These are phyloP conservation scores for Tiliacea citrago DNA, from an alignment of 2,888 invertebrate genomes.

Conservation along the genomic window DNA sequence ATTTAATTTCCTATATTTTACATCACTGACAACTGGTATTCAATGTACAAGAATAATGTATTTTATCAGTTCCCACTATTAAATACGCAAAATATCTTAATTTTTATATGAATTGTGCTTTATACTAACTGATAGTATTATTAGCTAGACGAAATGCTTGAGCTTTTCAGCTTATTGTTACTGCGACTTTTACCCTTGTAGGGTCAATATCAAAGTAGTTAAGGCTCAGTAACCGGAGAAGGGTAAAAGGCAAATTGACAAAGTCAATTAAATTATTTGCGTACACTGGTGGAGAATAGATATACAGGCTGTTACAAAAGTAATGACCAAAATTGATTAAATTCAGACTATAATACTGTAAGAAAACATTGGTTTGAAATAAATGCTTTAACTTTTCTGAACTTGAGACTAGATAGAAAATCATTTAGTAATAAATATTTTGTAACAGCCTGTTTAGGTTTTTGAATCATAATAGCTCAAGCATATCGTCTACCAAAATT, in stretches of 20 bases:
- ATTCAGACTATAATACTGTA: neutral
- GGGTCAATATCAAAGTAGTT: slow-evolving; percentile 8
- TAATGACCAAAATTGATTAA: neutral
- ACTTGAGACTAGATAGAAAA: neutral
- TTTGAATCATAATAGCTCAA: neutral
- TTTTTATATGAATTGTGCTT: slow-evolving; percentile 57
- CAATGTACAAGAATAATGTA: slow-evolving; percentile 74
- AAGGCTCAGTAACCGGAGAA: neutral
- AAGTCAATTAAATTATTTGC: neutral
- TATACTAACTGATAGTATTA: slow-evolving; percentile 27
- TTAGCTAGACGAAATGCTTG: slow-evolving; percentile 20
- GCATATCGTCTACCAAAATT: slow-evolving; percentile 15
- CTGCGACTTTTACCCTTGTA: neutral
- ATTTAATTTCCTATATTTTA: slow-evolving; percentile 63
- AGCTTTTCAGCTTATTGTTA: neutral
- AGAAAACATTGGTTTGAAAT: neutral
- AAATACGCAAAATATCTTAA: slow-evolving; percentile 59
- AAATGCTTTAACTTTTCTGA: neutral
- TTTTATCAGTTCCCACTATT: slow-evolving; percentile 56
- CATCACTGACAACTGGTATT: slow-evolving; percentile 66
- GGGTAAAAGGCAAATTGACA: neutral
- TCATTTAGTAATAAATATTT: neutral
- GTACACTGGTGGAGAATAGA: neutral
- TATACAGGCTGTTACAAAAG: neutral
- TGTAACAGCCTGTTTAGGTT: no score